Conservation (phyloP, 1,140 invertebrate species). For the Nasonia vitripennis region DNA sequence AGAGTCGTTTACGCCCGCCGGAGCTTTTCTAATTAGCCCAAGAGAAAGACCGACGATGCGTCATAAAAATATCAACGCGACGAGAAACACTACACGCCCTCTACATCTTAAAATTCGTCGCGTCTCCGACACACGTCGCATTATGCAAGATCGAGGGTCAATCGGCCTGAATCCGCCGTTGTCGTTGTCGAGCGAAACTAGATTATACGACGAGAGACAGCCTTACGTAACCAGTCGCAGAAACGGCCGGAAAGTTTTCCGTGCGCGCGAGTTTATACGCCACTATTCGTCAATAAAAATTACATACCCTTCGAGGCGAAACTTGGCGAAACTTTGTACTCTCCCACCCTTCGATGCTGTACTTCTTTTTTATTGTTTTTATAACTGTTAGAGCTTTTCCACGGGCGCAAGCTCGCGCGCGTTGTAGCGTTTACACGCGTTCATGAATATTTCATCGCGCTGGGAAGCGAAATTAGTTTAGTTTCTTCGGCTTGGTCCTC, state of each 20-base stretch:
- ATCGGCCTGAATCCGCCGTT: slow-evolving; percentile 27
- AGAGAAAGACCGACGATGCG: too few species aligned
- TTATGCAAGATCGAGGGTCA: slow-evolving; percentile 32
- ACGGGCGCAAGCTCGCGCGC: neutral
- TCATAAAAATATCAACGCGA: too few species aligned
- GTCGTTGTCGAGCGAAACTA: neutral
- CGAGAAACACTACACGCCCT: neutral
- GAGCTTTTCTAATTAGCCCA: too few species aligned
- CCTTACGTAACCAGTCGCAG: slow-evolving; percentile 30
- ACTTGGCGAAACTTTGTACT: slow-evolving; percentile 27
- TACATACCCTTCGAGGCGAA: slow-evolving; percentile 28
- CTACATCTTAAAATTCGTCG: neutral
- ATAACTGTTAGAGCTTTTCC: slow-evolving; percentile 19
- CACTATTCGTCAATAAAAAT: slow-evolving; percentile 44
- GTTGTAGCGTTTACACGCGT: slow-evolving; percentile 7
- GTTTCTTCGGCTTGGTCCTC: slow-evolving; percentile 24
- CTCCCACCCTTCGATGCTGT: neutral
- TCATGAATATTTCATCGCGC: slow-evolving; percentile 45
- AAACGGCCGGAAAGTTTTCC: slow-evolving; percentile 12
- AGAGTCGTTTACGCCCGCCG: too few species aligned
- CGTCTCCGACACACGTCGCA: neutral
- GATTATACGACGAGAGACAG: neutral
- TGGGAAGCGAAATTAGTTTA: slow-evolving; percentile 28
- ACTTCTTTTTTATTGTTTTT: slow-evolving; percentile 37
- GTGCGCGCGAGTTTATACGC: slow-evolving; percentile 15